Base-by-base conservation (phyloP, 2,888 invertebrate genomes). In the Bruchidius siliquastri region DNA sequence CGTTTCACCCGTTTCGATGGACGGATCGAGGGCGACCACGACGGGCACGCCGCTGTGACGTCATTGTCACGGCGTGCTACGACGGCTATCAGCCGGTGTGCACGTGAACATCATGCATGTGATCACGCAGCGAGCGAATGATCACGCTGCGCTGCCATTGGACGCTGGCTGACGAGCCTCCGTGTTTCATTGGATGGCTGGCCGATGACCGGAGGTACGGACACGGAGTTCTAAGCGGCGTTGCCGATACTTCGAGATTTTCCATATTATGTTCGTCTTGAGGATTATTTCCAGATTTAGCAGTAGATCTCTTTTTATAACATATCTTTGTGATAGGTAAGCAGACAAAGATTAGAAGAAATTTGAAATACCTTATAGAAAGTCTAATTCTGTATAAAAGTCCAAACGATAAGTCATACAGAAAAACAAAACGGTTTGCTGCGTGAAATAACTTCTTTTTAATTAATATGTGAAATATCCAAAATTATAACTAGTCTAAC, bases 101-200 rank as follows among this genome's bases (percentile, higher is more conserved):
- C 95, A 95, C 94, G 95, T 95, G 95, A 94, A 93, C 91, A 91
- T 85, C 92, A 91, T 90, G 91, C 91, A 88, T 87, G 84, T 87
- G 89, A 90, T 89, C 95, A 95, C 92, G 94, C 93, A 89, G 88
- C 86, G 87, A 87, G 88, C 90, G 93, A 91, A 91, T 95, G 95
- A 91, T 90, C 89, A 84, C 84, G 73, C 78, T 75, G 76, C 74
- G 75, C 75, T 75, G 74, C 75, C 76, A 72, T 72, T 72, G 71
- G 68, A 71, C 84, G 92, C 92, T 92, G 91, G 92, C 81, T 84
- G 82, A 76, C 78, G 79, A 77, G 80, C 81, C 81, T 49, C 49
- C 49, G 49, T 18, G 18, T 72, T 67, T 70, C 84, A 92, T 92
- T 92, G 91, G 92, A 81, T 84, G 82, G 76, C 77, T 79, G 77